Conservation (phyloP, 2,113 vertebrate genomes). For the Ammospiza caudacuta region DNA sequence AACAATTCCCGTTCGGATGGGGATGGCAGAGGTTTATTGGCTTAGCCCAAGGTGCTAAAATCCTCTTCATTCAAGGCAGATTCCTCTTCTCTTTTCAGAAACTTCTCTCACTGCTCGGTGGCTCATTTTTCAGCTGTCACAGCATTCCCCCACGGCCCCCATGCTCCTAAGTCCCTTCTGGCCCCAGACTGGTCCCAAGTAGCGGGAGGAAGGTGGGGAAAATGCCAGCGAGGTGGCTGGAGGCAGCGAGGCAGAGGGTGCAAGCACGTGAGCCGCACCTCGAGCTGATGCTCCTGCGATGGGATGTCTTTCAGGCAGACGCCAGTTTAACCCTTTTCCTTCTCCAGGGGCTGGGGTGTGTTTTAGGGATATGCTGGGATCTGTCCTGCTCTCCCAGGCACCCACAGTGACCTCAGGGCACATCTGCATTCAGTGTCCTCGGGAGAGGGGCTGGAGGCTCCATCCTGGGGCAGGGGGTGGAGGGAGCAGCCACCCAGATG, state of each 20-base stretch:
- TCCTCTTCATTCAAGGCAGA: conserved; percentile 44
- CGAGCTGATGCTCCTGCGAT: not conserved
- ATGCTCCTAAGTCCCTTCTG: not conserved
- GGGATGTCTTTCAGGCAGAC: not conserved
- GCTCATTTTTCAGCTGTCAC: conserved; percentile 51
- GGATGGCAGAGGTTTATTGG: conserved; percentile 37
- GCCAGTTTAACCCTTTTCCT: conserved; percentile 31
- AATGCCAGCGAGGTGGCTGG: not conserved
- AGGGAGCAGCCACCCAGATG: not conserved
- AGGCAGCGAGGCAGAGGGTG: not conserved
- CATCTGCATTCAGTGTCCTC: rapidly evolving
- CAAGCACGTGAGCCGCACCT: not conserved
- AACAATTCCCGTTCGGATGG: not conserved
- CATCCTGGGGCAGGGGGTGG: not conserved
- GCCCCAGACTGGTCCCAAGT: not conserved
- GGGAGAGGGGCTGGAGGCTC: not conserved
- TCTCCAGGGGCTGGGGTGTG: not conserved
- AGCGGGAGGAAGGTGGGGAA: not conserved
- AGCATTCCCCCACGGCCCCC: not conserved
- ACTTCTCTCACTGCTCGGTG: not conserved
- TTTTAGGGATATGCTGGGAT: not conserved
- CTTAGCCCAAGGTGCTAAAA: conserved; percentile 67
- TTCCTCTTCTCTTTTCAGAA: conserved; percentile 41
- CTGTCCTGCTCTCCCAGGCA: not conserved
- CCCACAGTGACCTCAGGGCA: not conserved